Conservation (phyloP, 1,140 invertebrate genomes). For the Pectinophora gossypiella region DNA sequence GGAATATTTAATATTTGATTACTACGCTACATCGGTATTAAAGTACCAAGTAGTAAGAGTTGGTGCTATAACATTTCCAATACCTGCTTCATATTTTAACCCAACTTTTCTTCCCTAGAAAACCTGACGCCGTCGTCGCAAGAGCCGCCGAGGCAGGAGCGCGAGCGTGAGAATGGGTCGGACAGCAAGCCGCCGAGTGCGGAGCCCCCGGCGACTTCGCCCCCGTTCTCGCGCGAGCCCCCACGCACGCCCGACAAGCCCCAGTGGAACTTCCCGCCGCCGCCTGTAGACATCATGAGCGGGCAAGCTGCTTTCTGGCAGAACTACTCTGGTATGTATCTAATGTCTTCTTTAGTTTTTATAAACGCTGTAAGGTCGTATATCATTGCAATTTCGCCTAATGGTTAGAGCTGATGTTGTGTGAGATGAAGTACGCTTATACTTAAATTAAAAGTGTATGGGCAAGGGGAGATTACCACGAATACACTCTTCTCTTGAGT, state of each 20-base stretch:
- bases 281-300: constrained; percentile 84
- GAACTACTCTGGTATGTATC: constrained; percentile 85
- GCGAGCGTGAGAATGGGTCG: constrained; percentile 48
- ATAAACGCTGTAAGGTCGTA: too few species aligned
- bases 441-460: too few species aligned
- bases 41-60: too few species aligned
- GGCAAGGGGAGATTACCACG: too few species aligned
- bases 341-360: too few species aligned
- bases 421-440: too few species aligned
- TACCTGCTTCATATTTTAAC: too few species aligned
- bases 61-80: too few species aligned
- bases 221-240: constrained; percentile 64
- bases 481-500: too few species aligned
- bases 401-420: too few species aligned
- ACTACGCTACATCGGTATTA: background rate
- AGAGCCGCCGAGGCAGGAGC: constrained; percentile 46
- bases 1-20: background rate
- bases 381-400: too few species aligned
- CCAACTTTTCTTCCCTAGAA: constrained; percentile 34
- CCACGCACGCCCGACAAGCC: constrained; percentile 76
- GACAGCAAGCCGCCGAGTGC: constrained; percentile 69
- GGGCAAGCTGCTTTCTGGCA: constrained; percentile 90
- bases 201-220: constrained; percentile 58
- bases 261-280: constrained; percentile 84
- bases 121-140: constrained; percentile 45